Evolutionary conservation across 2,888 invertebrate species (phyloP).

Genomic region (Clusia tigrina): DNA sequence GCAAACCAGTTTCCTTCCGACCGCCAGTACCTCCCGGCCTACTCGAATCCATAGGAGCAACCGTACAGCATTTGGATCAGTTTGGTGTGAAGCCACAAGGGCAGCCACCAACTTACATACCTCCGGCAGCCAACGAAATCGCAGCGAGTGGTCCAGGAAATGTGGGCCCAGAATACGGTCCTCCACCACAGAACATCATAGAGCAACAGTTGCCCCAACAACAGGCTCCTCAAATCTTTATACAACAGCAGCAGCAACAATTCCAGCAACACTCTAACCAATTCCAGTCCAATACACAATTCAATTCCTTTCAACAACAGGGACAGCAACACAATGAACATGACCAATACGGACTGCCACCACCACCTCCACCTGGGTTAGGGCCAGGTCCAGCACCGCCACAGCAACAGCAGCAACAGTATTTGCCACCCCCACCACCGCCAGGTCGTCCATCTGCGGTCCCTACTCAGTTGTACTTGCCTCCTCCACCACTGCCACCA

Average conservation of each 20-base stretch:
- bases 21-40: constrained; percentile 78
- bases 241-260: constrained; percentile 32
- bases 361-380: constrained; percentile 23
- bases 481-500: constrained; percentile 35
- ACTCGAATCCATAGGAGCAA: constrained; percentile 72
- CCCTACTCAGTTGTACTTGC: constrained; percentile 42
- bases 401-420: constrained; percentile 36
- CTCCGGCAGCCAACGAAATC: constrained; percentile 70
- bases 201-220: constrained; percentile 56
- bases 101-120: constrained; percentile 69
- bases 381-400: not conserved
- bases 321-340: constrained; percentile 25
- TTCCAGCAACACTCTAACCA: constrained; percentile 22
- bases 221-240: constrained; percentile 43
- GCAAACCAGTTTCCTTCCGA: constrained; percentile 74
- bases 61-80: constrained; percentile 71
- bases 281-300: constrained; percentile 10
- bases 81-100: constrained; percentile 68
- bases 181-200: constrained; percentile 42
- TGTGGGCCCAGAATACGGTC: constrained; percentile 41
- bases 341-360: constrained; percentile 38
- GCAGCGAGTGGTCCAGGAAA: constrained; percentile 42
- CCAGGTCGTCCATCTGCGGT: constrained; percentile 27
- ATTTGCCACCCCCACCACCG: constrained; percentile 35
- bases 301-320: constrained; percentile 26